Evolutionary conservation across 2,888 invertebrate species (phyloP), one percentile per base, ranked within the genome.

Genomic region (Acanthosepion esculentum): DNA sequence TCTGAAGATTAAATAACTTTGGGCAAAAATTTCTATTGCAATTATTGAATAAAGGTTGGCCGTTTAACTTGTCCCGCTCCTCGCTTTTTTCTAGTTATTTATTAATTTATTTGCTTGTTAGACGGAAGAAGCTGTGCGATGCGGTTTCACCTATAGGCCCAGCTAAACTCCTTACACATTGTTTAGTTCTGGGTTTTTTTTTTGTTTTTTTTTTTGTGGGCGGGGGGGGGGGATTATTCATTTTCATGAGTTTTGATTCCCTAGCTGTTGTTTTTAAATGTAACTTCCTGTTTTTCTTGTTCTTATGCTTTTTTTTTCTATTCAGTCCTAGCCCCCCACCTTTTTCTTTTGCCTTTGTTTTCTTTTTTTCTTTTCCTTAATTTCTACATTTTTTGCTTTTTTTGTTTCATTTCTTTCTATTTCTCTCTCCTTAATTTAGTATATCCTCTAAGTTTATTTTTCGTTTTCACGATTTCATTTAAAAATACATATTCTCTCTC

Each of bases 31-130:
- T 78, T 78, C 78, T n/a, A n/a, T 78, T 78, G 78, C 78, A n/a
- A 33, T 78, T 78, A 78, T 78, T 78, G n/a, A 78, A 78, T 78
- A 78, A 78, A 78, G 78, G 78, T 78, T 78, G n/a, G 78, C n/a
- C 78, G n/a, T 78, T 78, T 78, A 78, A 78, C 78, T 78, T 15
- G 78, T 78, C 8, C 78, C n/a, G n/a, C 78, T 12, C n/a, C 33
- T 78, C 33, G 15, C 33, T 33, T 78, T 78, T 78, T 78, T 10
- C 10, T 29, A 26, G 64, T 78, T 78, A 10, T 78, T 78, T 29
- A 12, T 78, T 78, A 78, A 78, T 78, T n/a, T 78, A n/a, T 78
- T 78, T 7, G 18, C n/a, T 78, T 78, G 78, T 78, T 78, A n/a
- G n/a, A 78, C n/a, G 15, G n/a, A 4, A 78, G 18, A 78, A 78